Base-by-base conservation (phyloP, 2,113 vertebrate genomes). In the Probosciger aterrimus region DNA sequence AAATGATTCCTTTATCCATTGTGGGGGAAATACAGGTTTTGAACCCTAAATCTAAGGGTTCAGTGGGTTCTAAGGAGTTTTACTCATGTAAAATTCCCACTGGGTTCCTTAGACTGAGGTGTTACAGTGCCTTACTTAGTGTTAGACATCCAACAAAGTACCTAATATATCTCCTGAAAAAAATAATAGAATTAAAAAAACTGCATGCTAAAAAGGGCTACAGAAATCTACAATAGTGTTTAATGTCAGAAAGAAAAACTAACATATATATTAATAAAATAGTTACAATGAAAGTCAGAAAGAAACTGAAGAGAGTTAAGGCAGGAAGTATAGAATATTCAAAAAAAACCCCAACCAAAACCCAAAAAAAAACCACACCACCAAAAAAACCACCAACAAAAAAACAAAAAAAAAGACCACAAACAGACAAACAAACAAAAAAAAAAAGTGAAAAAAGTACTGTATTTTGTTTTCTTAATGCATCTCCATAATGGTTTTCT, bases 331-430 rank as follows among this genome's bases (percentile, higher is more conserved):
- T 0, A 53, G 43, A 92, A 74, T 77, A 69, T 47, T n/a, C n/a
- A n/a, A n/a, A n/a, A n/a, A n/a, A n/a, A n/a, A n/a, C n/a, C n/a
- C n/a, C n/a, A n/a, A n/a, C n/a, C n/a, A n/a, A n/a, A n/a, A n/a
- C n/a, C n/a, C n/a, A n/a, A n/a, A n/a, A 23, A 14, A 5, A n/a
- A 9, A 33, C 16, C 1, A n/a, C 1, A 65, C 52, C 7, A 19
- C 3, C 15, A 14, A 59, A 85, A 20, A 52, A 30, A 28, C 1
- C 49, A n/a, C 1, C 1, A 59, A 30, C n/a, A n/a, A 24, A 22
- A 11, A 4, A 41, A 25, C 12, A 49, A 47, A 53, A 41, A 47
- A 30, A 8, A 30, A 16, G 0, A 3, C 18, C 9, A 33, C 39
- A 7, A 47, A 41, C 2, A 37, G 19, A 24, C 55, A 59, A 15